Conservation (phyloP, 2,113 vertebrate species). For the Dasyornis broadbenti region DNA sequence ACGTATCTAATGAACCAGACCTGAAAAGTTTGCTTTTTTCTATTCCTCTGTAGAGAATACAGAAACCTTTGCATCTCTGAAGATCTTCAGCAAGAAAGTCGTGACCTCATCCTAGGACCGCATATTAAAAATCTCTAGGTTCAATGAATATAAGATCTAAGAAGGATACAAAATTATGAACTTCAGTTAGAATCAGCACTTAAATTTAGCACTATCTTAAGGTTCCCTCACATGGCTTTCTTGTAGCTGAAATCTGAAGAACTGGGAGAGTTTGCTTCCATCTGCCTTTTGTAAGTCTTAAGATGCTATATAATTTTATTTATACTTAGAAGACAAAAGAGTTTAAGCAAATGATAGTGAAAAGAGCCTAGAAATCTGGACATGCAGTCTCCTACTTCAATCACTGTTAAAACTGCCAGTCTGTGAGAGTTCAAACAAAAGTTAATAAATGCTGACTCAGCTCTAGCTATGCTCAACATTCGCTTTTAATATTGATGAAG, state of each 20-base stretch:
- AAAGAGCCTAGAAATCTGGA: not conserved
- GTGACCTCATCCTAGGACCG: not conserved
- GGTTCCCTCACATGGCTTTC: not conserved
- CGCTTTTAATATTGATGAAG: not conserved
- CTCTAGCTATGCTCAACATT: not conserved
- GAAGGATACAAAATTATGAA: not conserved
- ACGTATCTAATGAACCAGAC: not conserved
- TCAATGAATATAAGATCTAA: not conserved
- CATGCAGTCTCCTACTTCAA: not conserved
- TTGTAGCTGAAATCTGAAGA: not conserved
- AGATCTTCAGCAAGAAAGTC: not conserved
- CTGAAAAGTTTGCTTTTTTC: not conserved
- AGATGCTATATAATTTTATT: not conserved
- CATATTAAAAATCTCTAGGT: not conserved
- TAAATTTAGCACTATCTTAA: not conserved
- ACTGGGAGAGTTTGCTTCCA: not conserved
- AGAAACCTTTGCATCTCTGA: not conserved
- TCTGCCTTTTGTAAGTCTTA: not conserved
- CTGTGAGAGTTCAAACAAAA: not conserved
- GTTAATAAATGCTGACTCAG: not conserved
- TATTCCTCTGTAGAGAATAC: not conserved
- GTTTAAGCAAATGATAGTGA: not conserved
- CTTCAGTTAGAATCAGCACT: not conserved
- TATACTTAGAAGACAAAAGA: not conserved
- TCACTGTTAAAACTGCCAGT: not conserved